Base-by-base conservation (phyloP, 2,113 vertebrate species). In the Procavia capensis region DNA sequence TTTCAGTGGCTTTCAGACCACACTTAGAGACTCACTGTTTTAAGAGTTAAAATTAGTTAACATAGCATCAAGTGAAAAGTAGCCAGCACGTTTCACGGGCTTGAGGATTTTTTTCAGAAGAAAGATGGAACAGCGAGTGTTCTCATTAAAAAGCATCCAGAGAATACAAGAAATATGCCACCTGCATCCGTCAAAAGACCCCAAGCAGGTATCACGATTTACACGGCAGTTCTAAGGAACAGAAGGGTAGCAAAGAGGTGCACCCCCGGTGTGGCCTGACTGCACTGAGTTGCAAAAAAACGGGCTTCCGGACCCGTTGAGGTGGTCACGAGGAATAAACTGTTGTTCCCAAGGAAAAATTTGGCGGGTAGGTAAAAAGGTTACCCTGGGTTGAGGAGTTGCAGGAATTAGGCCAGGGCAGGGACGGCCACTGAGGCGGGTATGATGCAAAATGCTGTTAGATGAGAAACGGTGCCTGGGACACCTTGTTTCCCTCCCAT, bases 361-460 rank as follows among this genome's bases (percentile, higher is more conserved):
- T 41, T 20, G 64, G 89, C 16, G 6, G 54, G 27, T 29, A 88
- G 41, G 82, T 70, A 75, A 95, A 93, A 94, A 41, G 76, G 84
- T 90, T 76, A 75, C 41, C 22, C 2, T 34, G 31, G 25, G n/a
- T 34, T 1, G 0, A 45, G 25, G n/a, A 66, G 6, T 34, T 59
- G 79, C 13, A 47, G 59, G 34, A 59, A 82, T 93, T 47, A 45
- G 86, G 76, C 24, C 29, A 0, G 16, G 41, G n/a, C 9, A 16
- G 7, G 57, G 47, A 45, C 25, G 1, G 31, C 36, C 68, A 72
- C 61, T 20, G 4, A 75, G 6, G 9, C 36, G 50, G 36, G 27
- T 36, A 25, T 4, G 5, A 54, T 19, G 43, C 36, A 63, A 29
- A 36, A 16, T 3, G 31, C 4, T 0, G 70, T 57, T 8, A 78